These are phyloP conservation scores for Lytechinus pictus DNA, from an alignment of 35 echinoderm and acorn worm genomes.

Conservation along the genomic window DNA sequence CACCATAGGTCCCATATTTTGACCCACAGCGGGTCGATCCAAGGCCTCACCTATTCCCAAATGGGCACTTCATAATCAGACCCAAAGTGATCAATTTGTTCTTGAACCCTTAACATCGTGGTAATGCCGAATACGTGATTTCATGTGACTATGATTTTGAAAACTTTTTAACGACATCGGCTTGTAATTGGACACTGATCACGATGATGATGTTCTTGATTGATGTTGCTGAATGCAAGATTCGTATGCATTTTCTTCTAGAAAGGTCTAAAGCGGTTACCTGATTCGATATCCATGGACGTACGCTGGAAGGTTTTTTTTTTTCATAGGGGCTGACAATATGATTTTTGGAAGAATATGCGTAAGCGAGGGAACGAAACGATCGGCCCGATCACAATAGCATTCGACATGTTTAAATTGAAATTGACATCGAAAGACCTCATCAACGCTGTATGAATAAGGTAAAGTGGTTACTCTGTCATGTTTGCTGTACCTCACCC, in stretches of 20 bases:
- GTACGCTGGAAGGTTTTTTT: no score
- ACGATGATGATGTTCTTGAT: neutral
- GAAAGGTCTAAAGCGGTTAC: neutral
- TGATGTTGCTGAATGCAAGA: neutral
- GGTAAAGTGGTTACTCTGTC: no score
- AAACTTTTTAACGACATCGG: neutral
- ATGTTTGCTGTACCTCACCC: no score
- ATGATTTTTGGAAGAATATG: no score
- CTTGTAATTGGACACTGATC: neutral
- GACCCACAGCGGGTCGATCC: neutral
- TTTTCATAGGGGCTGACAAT: no score
- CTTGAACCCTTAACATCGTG: neutral
- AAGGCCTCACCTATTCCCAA: neutral
- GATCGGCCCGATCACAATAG: no score
- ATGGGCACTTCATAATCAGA: neutral
- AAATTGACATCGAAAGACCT: no score
- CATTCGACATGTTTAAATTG: no score
- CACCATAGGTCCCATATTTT: neutral
- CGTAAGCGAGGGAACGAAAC: no score
- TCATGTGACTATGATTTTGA: neutral
- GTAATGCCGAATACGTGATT: neutral
- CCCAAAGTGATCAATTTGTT: slow-evolving; percentile 10
- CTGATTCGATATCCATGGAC: no score
- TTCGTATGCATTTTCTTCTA: neutral
- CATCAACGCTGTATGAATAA: no score